Percentiles rank a stretch among this genome's conserved stretches.
Evolutionary conservation across 2,113 vertebrate genomes (phyloP).

Genomic region (Globicephala melas): DNA sequence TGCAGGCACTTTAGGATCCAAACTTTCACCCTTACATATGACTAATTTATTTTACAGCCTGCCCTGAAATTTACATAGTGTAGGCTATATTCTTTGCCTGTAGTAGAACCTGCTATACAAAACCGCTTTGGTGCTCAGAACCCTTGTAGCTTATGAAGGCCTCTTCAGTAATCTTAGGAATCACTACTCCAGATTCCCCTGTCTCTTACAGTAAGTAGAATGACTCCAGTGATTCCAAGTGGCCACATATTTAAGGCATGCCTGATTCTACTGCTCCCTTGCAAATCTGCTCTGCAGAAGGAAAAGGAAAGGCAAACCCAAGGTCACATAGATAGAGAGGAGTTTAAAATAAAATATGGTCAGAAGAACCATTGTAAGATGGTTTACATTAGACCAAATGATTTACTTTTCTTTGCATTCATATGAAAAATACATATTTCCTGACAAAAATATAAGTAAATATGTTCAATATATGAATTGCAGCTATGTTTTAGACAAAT

Average conservation of each 20-base stretch:
- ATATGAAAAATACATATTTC: constrained; percentile 7
- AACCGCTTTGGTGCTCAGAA: neutral
- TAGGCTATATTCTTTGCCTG: neutral
- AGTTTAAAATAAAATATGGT: neutral
- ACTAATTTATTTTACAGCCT: neutral
- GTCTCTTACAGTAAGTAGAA: neutral
- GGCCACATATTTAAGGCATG: neutral
- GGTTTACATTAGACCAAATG: neutral
- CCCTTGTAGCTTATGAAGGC: neutral
- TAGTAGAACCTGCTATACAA: neutral
- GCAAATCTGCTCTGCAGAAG: neutral
- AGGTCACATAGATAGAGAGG: neutral
- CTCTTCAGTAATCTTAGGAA: neutral
- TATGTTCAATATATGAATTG: neutral
- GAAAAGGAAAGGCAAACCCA: neutral
- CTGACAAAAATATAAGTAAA: neutral
- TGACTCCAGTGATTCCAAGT: neutral
- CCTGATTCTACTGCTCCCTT: neutral
- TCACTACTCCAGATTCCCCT: neutral
- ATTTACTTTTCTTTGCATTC: neutral
- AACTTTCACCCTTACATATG: neutral
- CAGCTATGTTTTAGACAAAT: constrained; percentile 44
- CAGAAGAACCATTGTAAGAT: neutral
- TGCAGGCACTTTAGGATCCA: neutral
- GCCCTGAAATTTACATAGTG: neutral